Evolutionary conservation across 2,113 vertebrate species (phyloP).

Genomic region (Acinonyx jubatus): DNA sequence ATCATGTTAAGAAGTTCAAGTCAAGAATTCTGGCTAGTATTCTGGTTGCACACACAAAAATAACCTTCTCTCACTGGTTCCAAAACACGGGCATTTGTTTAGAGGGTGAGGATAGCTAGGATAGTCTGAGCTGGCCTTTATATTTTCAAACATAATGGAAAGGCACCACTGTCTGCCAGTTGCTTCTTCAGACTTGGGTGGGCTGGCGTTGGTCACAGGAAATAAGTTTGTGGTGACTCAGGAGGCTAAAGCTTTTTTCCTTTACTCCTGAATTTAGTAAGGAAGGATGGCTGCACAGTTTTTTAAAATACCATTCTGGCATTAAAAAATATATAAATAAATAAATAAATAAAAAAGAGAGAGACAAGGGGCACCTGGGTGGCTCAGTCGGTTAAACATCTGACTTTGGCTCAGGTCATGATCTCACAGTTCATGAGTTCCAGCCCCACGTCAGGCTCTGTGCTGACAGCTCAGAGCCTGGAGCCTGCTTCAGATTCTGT

Average conservation of each 20-base stretch:
- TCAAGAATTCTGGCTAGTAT: neutral
- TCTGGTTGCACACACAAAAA: neutral
- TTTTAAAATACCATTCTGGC: neutral
- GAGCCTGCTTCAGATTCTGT: too few relatives aligned
- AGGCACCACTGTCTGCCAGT: neutral
- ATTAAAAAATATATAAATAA: too few relatives aligned
- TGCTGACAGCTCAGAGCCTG: too few relatives aligned
- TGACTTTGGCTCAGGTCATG: too few relatives aligned
- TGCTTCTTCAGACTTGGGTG: slow-evolving; percentile 47
- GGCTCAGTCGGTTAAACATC: too few relatives aligned
- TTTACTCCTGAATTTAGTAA: neutral
- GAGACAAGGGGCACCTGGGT: too few relatives aligned
- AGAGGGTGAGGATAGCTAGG: neutral
- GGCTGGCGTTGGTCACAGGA: slow-evolving; percentile 51
- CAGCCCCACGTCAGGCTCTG: too few relatives aligned
- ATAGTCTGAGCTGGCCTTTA: neutral
- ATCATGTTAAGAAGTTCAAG: neutral
- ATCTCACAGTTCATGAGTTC: too few relatives aligned
- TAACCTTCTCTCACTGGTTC: neutral
- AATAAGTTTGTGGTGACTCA: slow-evolving; percentile 59
- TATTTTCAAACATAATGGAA: slow-evolving; percentile 46
- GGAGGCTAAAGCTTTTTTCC: neutral
- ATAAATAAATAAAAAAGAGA: too few relatives aligned
- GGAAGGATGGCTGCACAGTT: neutral
- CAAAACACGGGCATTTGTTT: neutral